Percentiles rank a stretch among this genome's conserved stretches.
Conservation (phyloP, 2,113 vertebrate genomes). For the Pomatorhinus ruficollis region DNA sequence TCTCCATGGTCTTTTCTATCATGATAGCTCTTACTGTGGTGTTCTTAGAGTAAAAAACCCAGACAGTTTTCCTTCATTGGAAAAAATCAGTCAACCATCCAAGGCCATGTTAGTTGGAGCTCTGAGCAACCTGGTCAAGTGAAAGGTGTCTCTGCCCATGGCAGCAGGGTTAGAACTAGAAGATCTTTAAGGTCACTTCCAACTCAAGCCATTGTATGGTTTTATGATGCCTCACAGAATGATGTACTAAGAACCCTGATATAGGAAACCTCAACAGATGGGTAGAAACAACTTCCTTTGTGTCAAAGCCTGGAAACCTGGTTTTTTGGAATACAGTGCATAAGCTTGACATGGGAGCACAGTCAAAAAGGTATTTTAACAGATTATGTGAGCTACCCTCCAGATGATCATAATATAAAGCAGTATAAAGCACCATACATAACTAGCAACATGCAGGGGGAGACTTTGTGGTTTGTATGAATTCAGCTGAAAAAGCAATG, state of each 20-base stretch:
- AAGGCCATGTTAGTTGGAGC: background rate
- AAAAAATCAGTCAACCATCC: background rate
- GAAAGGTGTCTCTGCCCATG: background rate
- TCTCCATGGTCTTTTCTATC: background rate
- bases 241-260: background rate
- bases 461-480: background rate
- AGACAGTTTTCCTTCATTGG: background rate
- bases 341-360: background rate
- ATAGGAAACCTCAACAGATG: rapidly evolving
- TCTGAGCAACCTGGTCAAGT: background rate
- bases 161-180: background rate
- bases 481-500: background rate
- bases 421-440: background rate
- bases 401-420: background rate
- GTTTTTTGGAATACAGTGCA: background rate
- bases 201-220: background rate
- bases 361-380: background rate
- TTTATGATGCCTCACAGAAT: background rate
- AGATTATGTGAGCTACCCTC: background rate
- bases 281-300: background rate
- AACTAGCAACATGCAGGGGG: background rate
- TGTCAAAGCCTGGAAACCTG: background rate
- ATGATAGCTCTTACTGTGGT: background rate
- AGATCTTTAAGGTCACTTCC: background rate
- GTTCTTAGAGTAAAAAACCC: background rate